Percentiles rank a stretch among this genome's conserved stretches.
Evolutionary conservation across 2,797 vertebrate species (phyloP).

Genomic region (Melanotaenia maccullochi): DNA sequence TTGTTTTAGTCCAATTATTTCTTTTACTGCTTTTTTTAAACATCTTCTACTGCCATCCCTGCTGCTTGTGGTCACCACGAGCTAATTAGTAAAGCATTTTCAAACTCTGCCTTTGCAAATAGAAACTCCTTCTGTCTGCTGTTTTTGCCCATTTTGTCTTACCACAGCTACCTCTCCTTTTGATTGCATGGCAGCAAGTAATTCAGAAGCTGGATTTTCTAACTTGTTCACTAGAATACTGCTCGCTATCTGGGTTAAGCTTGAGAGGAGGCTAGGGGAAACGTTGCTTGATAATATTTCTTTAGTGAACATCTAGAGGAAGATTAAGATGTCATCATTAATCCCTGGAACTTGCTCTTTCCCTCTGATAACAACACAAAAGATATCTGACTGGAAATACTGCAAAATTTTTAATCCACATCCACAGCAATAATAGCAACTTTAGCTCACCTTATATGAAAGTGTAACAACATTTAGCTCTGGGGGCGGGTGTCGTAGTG

Average conservation of each 20-base stretch:
- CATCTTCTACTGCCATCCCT: background rate
- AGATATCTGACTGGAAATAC: slow-evolving; percentile 5
- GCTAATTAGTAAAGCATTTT: background rate
- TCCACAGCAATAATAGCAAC: background rate
- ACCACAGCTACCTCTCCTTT: background rate
- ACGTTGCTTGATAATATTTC: background rate
- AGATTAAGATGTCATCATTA: slow-evolving; percentile 11
- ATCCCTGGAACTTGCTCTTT: slow-evolving; percentile 6
- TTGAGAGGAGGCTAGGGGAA: background rate
- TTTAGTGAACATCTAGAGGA: slow-evolving; percentile 7
- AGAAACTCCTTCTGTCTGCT: background rate
- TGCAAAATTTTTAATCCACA: background rate
- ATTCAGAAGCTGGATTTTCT: background rate
- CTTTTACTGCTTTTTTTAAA: background rate
- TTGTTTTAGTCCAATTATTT: slow-evolving; percentile 1
- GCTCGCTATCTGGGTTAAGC: slow-evolving; percentile 1
- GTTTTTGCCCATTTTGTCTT: background rate
- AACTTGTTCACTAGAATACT: slow-evolving; percentile 6
- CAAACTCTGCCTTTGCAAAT: background rate
- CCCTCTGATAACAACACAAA: slow-evolving; percentile 4
- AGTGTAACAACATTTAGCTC: background rate
- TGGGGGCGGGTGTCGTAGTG: background rate
- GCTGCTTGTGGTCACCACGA: background rate
- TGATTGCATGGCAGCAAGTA: background rate
- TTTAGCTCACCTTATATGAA: background rate